Evolutionary conservation across 2,888 invertebrate species (phyloP).

Genomic region (Cheilosia soror): DNA sequence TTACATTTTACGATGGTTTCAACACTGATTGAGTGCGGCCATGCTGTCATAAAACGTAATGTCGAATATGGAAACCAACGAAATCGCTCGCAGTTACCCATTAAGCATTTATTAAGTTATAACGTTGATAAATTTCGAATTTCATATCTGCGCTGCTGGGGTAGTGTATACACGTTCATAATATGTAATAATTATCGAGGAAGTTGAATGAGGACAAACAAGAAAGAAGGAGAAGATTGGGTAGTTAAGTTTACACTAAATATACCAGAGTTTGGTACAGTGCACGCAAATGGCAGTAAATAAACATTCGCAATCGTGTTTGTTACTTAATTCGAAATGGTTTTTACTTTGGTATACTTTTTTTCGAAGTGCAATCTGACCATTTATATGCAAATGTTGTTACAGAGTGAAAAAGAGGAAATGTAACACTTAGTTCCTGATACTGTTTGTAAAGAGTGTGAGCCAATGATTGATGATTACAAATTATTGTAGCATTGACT

Average conservation of each 20-base stretch:
- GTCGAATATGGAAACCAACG: conserved; percentile 8
- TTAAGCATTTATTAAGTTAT: conserved; percentile 27
- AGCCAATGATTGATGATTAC: not conserved
- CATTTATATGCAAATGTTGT: conserved; percentile 49
- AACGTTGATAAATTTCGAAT: conserved; percentile 45
- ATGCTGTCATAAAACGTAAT: conserved; percentile 1
- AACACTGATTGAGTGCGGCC: conserved; percentile 2
- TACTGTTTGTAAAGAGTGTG: conserved; percentile 20
- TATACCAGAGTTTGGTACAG: conserved; percentile 45
- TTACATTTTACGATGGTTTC: conserved; percentile 35
- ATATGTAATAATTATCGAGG: conserved; percentile 50
- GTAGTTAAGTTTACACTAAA: conserved; percentile 42
- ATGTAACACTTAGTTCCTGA: conserved; percentile 61
- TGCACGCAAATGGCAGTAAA: conserved; percentile 49
- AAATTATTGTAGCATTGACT: conserved; percentile 4
- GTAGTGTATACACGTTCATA: conserved; percentile 10
- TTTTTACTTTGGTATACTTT: conserved; percentile 1
- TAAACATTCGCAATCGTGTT: conserved; percentile 39
- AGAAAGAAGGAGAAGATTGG: conserved; percentile 21
- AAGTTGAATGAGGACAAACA: conserved; percentile 59
- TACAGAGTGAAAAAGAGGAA: conserved; percentile 45
- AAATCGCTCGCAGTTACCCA: conserved; percentile 18
- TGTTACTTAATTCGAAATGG: conserved; percentile 42
- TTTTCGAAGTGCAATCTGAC: conserved; percentile 60
- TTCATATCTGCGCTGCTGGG: not conserved